Evolutionary conservation across 2,888 invertebrate species (phyloP).

Genomic region (Eupithecia exiguata): DNA sequence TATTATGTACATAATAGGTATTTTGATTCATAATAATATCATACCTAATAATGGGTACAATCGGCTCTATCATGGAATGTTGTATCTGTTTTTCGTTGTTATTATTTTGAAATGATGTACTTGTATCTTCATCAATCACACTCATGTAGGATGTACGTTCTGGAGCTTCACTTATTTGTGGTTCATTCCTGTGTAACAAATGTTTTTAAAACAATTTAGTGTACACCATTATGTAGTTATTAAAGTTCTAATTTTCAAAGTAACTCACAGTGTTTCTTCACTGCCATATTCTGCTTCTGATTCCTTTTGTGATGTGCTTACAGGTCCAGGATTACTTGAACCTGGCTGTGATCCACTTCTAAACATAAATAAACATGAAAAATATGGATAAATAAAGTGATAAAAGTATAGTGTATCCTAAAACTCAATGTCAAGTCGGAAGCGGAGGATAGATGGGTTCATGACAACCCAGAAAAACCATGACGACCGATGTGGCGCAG

Average conservation of each 20-base stretch:
- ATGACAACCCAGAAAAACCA: too few relatives aligned
- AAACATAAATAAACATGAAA: not conserved
- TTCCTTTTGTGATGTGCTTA: constrained; percentile 5
- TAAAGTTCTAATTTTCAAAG: not conserved
- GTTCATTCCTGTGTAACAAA: constrained; percentile 21
- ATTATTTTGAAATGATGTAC: constrained; percentile 18
- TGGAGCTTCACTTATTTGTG: constrained; percentile 7
- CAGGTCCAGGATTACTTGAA: not conserved
- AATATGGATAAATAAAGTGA: not conserved
- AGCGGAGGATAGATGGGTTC: too few relatives aligned
- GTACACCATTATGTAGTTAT: not conserved
- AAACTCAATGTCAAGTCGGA: too few relatives aligned
- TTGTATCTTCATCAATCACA: constrained; percentile 25
- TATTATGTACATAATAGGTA: not conserved
- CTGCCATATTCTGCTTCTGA: not conserved
- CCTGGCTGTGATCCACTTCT: not conserved
- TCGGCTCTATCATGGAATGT: constrained; percentile 44
- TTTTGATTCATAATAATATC: constrained; percentile 24
- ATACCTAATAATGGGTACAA: constrained; percentile 53
- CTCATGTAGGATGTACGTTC: not conserved
- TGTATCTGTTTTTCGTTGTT: constrained; percentile 2
- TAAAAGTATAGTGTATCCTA: not conserved
- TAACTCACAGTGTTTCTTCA: constrained; percentile 8
- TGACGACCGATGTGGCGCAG: too few relatives aligned
- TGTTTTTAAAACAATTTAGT: not conserved